Evolutionary conservation across 2,888 invertebrate species (phyloP), one percentile per base, ranked within the genome.

Genomic region (Sinhomidia bicolor): DNA sequence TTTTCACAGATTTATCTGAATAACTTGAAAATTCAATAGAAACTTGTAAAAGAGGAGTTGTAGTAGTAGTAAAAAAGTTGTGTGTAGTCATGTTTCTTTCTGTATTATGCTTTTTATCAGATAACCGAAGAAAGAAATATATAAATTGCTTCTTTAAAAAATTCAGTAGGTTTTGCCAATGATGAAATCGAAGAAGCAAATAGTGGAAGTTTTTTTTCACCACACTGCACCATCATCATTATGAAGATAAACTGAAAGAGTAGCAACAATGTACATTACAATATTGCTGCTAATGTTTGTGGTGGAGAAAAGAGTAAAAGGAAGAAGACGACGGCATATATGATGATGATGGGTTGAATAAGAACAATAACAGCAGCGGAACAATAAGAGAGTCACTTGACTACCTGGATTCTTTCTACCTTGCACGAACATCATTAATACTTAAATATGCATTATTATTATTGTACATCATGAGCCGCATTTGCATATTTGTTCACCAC

Each of bases 371-470:
- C 41, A 41, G 41, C 41, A 68, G 36, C 41, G 41, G 68, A 68
- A 68, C 68, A 41, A 41, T n/a, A n/a, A 62, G 41, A n/a, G 36
- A 68, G 9, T 20, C 68, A 41, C 41, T 68, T 68, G n/a, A 41
- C 68, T 68, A 41, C 68, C 68, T 41, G 68, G 68, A 68, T 68
- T 36, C 41, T n/a, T n/a, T n/a, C n/a, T n/a, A n/a, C n/a, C 68
- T 41, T 68, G 68, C 41, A 41, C 10, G 20, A 20, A 9, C 68
- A 41, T 68, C 76, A 76, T 76, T 47, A 26, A 47, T 51, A 76
- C 51, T 76, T 47, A 47, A 76, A n/a, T 76, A 51, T 47, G n/a
- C 29, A 76, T 51, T 47, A 71, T 71, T 71, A 47, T 76, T 76
- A 51, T 14, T n/a, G n/a, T n/a, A 76, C 76, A 76, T 76, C 76